A percentile compares a stretch with the other conserved stretches of the same genome.
Evolutionary conservation across 2,888 invertebrate species (phyloP).

Genomic region (Hoplodrina blanda): DNA sequence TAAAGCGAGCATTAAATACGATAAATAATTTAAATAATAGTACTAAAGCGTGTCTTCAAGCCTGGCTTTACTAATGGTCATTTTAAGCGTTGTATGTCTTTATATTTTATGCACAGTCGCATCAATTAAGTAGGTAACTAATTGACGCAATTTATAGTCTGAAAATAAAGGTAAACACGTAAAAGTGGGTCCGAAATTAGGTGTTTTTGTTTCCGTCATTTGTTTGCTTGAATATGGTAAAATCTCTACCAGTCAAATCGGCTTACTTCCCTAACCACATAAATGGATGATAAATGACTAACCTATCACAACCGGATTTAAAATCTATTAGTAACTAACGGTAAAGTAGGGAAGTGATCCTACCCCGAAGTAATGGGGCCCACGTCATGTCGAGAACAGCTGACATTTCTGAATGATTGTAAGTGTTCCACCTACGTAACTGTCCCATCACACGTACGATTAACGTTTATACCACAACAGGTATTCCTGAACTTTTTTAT

Average conservation of each 20-base stretch:
- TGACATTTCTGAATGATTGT: constrained; percentile 12
- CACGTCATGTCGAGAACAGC: constrained; percentile 22
- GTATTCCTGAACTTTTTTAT: not conserved
- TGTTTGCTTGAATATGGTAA: not conserved
- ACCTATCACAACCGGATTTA: constrained; percentile 8
- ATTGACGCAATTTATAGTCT: not conserved
- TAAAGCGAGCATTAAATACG: not conserved
- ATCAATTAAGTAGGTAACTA: not conserved
- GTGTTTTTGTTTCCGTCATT: no score
- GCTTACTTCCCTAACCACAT: not conserved
- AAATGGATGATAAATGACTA: constrained; percentile 14
- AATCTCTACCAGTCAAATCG: not conserved
- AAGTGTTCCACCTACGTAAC: constrained; percentile 3
- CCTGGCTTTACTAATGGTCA: no score
- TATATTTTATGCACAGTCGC: not conserved
- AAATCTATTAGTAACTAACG: constrained; percentile 26
- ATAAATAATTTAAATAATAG: not conserved
- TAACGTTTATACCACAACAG: not conserved
- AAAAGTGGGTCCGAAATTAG: not conserved
- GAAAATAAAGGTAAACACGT: not conserved
- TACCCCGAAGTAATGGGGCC: not conserved
- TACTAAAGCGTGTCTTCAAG: no score
- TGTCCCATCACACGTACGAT: not conserved
- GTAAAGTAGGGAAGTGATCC: constrained; percentile 17
- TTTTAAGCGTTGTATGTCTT: no score